These are phyloP conservation scores for Busseola fusca DNA, from an alignment of 2,888 invertebrate genomes.

Conservation along the genomic window DNA sequence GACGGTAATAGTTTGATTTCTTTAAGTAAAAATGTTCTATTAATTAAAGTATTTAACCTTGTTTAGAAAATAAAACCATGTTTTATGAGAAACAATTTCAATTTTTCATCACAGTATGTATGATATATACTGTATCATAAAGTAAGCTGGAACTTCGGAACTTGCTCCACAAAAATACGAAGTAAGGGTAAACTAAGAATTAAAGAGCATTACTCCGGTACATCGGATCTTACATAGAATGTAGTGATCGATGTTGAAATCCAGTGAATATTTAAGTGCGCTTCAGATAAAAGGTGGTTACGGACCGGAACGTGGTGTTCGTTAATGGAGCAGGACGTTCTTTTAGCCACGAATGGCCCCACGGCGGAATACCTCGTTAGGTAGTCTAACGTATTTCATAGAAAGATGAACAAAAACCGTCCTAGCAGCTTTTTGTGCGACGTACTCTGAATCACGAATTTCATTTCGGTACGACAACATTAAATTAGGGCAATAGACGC, in stretches of 20 bases:
- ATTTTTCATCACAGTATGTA: not conserved
- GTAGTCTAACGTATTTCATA: slow-evolving; percentile 33
- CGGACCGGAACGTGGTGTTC: slow-evolving; percentile 36
- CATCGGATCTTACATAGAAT: slow-evolving; percentile 16
- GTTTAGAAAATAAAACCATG: not conserved
- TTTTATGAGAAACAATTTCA: not conserved
- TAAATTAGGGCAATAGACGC: slow-evolving; percentile 19
- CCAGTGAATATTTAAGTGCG: slow-evolving; percentile 48
- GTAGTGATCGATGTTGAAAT: slow-evolving; percentile 26
- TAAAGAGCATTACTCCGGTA: not conserved
- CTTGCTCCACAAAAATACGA: not conserved
- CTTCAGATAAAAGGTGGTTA: slow-evolving; percentile 37
- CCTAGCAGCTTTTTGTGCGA: slow-evolving; percentile 20
- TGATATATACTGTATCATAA: not conserved
- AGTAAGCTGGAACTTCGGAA: not conserved
- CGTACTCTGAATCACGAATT: slow-evolving; percentile 32
- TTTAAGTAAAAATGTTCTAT: too few relatives aligned
- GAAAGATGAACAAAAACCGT: slow-evolving; percentile 34
- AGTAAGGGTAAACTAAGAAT: not conserved
- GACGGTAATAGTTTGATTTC: too few relatives aligned
- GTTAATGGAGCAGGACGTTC: slow-evolving; percentile 47
- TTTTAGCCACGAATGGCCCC: slow-evolving; percentile 34
- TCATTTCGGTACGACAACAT: slow-evolving; percentile 17
- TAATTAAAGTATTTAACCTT: not conserved
- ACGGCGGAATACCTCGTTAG: slow-evolving; percentile 46